Conservation (phyloP, 2,888 invertebrate species). For the Abrostola triplasia region DNA sequence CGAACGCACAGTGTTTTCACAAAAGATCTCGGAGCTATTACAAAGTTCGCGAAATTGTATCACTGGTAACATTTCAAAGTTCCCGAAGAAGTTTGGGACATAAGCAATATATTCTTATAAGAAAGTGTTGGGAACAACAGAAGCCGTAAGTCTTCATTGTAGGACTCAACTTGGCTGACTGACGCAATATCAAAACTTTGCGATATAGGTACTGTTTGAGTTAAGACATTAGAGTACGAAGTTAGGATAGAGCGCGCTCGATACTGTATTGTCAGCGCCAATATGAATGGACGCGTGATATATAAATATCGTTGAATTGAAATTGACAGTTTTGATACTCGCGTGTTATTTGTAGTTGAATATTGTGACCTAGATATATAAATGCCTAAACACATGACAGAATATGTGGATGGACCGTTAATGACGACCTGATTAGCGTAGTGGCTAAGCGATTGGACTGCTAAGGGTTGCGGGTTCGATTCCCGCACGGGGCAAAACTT, state of each 20-base stretch:
- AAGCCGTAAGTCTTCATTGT: constrained; percentile 79
- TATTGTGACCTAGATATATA: too few relatives aligned
- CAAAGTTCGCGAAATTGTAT: constrained; percentile 67
- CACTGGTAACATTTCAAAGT: constrained; percentile 67
- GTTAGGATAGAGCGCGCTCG: not conserved
- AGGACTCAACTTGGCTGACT: constrained; percentile 56
- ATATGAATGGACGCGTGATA: not conserved
- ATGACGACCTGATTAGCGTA: too few relatives aligned
- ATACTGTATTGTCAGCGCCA: not conserved
- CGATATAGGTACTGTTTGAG: constrained; percentile 42
- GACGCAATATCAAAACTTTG: constrained; percentile 69
- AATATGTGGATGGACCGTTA: too few relatives aligned
- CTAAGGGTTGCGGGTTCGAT: too few relatives aligned
- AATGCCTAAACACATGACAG: too few relatives aligned
- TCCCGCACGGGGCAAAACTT: too few relatives aligned
- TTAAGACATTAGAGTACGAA: constrained; percentile 11
- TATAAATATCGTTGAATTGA: too few relatives aligned
- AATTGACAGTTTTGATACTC: too few relatives aligned
- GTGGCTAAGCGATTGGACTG: too few relatives aligned
- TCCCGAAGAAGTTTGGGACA: constrained; percentile 60
- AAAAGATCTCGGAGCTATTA: constrained; percentile 54
- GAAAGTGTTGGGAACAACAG: constrained; percentile 72
- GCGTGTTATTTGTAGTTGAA: too few relatives aligned
- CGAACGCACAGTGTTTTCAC: constrained; percentile 40
- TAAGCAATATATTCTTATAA: constrained; percentile 82